A percentile compares a stretch with the other conserved stretches of the same genome.
phyloP scores from a whole-genome alignment of 2,113 vertebrate genomes.

The Phaethornis superciliosus region DNA sequence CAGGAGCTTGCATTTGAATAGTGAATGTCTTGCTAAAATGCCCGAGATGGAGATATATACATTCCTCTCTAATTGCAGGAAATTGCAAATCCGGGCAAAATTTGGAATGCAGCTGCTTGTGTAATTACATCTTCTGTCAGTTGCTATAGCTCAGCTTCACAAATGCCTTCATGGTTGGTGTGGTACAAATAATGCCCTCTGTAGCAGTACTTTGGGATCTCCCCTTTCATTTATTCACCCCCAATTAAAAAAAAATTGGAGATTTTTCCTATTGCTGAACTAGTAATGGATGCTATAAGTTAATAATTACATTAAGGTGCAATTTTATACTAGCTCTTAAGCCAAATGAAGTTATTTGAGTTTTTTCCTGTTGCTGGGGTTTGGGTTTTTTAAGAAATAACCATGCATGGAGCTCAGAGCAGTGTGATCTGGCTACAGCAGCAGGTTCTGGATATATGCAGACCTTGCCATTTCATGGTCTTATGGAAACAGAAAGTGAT shows the following conservation, averaged over 20 bases:
- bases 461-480: neutral
- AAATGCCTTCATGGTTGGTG: neutral
- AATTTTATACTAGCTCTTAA: neutral
- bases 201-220: neutral
- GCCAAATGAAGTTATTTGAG: neutral
- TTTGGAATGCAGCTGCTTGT: constrained; percentile 59
- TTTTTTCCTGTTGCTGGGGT: neutral
- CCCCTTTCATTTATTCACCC: neutral
- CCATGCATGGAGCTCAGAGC: neutral
- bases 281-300: neutral
- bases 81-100: constrained; percentile 51
- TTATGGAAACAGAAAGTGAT: neutral
- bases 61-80: constrained; percentile 54
- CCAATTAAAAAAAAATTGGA: neutral
- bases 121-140: constrained; percentile 58
- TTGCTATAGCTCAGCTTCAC: constrained; percentile 50
- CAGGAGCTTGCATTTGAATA: neutral
- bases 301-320: neutral
- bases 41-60: neutral
- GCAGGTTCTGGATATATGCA: neutral
- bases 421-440: neutral
- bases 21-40: constrained; percentile 1
- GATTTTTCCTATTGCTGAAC: neutral
- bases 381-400: neutral
- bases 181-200: neutral